Evolutionary conservation across 2,113 vertebrate species (phyloP).

Genomic region (Perca schrenkii): DNA sequence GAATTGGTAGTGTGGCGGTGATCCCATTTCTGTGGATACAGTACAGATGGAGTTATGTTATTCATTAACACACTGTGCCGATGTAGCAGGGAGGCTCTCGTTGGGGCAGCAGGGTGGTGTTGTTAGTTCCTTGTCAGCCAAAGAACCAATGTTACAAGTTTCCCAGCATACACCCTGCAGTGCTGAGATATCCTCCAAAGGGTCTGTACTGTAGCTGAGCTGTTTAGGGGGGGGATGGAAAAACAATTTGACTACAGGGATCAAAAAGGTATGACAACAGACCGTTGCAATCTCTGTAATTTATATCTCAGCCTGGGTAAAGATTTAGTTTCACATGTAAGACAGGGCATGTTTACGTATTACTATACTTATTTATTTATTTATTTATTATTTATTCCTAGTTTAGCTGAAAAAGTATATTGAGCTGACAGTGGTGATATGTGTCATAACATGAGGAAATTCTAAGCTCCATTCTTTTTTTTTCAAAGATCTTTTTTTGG

Average conservation of each 20-base stretch:
- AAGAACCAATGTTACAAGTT: background rate
- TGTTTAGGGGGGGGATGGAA: background rate
- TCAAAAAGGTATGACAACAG: constrained; percentile 32
- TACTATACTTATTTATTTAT: too few relatives aligned
- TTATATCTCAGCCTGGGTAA: background rate
- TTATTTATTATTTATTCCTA: too few relatives aligned
- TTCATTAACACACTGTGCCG: constrained; percentile 42
- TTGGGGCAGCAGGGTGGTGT: background rate
- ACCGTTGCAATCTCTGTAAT: background rate
- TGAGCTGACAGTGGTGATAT: too few relatives aligned
- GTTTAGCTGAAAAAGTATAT: too few relatives aligned
- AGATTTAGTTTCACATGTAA: background rate
- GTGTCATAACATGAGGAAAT: too few relatives aligned
- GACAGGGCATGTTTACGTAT: too few relatives aligned
- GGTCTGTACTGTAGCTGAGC: background rate
- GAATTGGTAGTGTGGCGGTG: constrained; percentile 18
- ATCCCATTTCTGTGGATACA: constrained; percentile 25
- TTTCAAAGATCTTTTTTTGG: too few relatives aligned
- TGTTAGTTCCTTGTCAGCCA: constrained; percentile 1
- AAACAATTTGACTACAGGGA: constrained; percentile 3
- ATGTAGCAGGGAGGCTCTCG: constrained; percentile 1
- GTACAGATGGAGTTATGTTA: constrained; percentile 44
- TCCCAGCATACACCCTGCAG: background rate
- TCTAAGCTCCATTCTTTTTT: too few relatives aligned
- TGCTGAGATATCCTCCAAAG: constrained; percentile 1